Evolutionary conservation across 2,797 vertebrate genomes (phyloP).

Genomic region (Hydrocynus forskahlii): DNA sequence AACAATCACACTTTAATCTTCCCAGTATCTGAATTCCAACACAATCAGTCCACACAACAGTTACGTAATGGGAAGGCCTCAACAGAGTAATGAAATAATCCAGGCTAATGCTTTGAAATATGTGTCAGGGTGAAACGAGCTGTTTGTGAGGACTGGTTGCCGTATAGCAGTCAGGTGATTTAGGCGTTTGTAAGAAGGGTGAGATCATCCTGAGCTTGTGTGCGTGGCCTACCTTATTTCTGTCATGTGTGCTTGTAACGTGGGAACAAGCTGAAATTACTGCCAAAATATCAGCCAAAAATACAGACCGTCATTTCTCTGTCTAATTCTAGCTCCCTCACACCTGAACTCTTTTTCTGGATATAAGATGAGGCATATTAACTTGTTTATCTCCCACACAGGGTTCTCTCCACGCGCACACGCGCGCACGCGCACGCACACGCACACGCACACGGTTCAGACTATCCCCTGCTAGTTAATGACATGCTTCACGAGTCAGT

Average conservation of each 20-base stretch:
- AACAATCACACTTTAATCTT: background rate
- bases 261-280: constrained; percentile 19
- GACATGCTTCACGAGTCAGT: constrained; percentile 14
- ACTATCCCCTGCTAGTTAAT: background rate
- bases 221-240: background rate
- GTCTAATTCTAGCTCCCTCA: constrained; percentile 34
- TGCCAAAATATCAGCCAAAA: constrained; percentile 34
- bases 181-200: background rate
- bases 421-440: no score
- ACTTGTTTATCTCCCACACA: constrained; percentile 7
- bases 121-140: background rate
- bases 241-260: constrained; percentile 1
- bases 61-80: constrained; percentile 11
- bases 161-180: background rate
- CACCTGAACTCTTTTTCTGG: constrained; percentile 33
- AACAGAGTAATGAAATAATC: background rate
- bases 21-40: background rate
- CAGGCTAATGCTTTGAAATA: constrained; percentile 18
- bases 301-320: constrained; percentile 22
- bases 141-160: constrained; percentile 1
- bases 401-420: no score
- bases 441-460: background rate
- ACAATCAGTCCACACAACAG: background rate
- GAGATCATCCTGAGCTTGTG: constrained; percentile 11
- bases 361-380: constrained; percentile 2